phyloP scores from a whole-genome alignment of 2,888 invertebrate genomes.

The Athetis lepigone region DNA sequence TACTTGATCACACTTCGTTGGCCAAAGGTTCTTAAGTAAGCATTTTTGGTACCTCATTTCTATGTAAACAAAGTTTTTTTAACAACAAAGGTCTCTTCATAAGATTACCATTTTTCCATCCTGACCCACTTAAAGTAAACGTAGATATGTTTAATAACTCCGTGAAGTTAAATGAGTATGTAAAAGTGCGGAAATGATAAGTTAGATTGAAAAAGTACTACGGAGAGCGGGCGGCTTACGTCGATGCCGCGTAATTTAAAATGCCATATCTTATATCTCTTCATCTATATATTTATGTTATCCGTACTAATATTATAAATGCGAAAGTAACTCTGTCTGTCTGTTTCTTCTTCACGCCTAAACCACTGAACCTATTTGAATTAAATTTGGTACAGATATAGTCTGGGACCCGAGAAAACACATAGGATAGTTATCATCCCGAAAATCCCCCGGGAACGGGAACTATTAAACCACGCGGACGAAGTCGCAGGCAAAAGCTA shows the following conservation, averaged over 20 bases:
- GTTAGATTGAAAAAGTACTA: conserved; percentile 58
- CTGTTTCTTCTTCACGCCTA: too few species aligned
- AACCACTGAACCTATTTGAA: too few species aligned
- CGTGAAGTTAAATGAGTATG: conserved; percentile 43
- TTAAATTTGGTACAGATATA: too few species aligned
- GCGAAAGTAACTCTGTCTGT: too few species aligned
- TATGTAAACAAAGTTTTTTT: not conserved
- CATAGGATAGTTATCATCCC: too few species aligned
- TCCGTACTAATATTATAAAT: too few species aligned
- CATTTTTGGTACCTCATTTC: not conserved
- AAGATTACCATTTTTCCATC: conserved; percentile 1
- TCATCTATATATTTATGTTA: too few species aligned
- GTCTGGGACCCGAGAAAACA: too few species aligned
- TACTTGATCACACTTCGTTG: conserved; percentile 4
- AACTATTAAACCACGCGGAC: too few species aligned
- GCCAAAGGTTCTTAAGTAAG: not conserved
- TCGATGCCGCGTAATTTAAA: conserved; percentile 5
- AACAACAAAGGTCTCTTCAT: not conserved
- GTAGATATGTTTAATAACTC: conserved; percentile 14
- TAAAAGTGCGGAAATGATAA: conserved; percentile 40
- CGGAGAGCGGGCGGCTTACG: not conserved
- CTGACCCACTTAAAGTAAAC: not conserved
- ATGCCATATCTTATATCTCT: too few species aligned
- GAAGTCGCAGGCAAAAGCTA: too few species aligned
- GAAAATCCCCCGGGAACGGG: too few species aligned